A percentile compares a stretch with the other conserved stretches of the same genome.
These are phyloP conservation scores for Cephus runcator DNA, from an alignment of 2,888 invertebrate genomes.

Conservation along the genomic window DNA sequence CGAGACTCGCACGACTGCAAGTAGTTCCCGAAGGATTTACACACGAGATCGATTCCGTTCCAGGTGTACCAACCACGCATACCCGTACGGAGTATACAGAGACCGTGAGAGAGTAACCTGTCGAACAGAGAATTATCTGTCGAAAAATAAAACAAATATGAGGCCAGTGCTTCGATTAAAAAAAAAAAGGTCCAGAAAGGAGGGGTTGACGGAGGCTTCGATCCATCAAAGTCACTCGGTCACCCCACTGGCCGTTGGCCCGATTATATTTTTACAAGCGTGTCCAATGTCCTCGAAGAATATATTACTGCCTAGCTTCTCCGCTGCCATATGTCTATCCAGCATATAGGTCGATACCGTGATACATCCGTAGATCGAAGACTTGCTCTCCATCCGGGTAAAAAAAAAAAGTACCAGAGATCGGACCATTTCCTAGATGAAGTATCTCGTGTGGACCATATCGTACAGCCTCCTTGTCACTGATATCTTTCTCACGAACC, in stretches of 20 bases:
- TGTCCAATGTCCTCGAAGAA: slow-evolving; percentile 61
- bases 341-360: not conserved
- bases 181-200: slow-evolving; percentile 18
- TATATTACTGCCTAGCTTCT: slow-evolving; percentile 41
- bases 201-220: slow-evolving; percentile 51
- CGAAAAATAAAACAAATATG: slow-evolving; percentile 58
- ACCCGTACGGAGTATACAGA: slow-evolving; percentile 15
- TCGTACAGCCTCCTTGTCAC: not conserved
- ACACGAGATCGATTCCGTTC: slow-evolving; percentile 2
- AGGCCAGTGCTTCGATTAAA: slow-evolving; percentile 8
- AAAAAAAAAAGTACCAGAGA: not conserved
- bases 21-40: not conserved
- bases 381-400: not conserved
- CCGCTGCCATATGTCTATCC: not conserved
- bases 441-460: not conserved
- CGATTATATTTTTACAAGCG: slow-evolving; percentile 58
- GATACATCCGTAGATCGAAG: not conserved
- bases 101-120: slow-evolving; percentile 60
- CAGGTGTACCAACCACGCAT: slow-evolving; percentile 4
- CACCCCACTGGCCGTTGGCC: slow-evolving; percentile 24
- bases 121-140: slow-evolving; percentile 50
- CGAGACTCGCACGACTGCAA: not conserved
- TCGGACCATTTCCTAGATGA: not conserved
- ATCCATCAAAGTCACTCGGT: slow-evolving; percentile 62
- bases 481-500: not conserved